These are phyloP conservation scores for Lophura nycthemera DNA, from an alignment of 2,113 vertebrate species.

Conservation along the genomic window DNA sequence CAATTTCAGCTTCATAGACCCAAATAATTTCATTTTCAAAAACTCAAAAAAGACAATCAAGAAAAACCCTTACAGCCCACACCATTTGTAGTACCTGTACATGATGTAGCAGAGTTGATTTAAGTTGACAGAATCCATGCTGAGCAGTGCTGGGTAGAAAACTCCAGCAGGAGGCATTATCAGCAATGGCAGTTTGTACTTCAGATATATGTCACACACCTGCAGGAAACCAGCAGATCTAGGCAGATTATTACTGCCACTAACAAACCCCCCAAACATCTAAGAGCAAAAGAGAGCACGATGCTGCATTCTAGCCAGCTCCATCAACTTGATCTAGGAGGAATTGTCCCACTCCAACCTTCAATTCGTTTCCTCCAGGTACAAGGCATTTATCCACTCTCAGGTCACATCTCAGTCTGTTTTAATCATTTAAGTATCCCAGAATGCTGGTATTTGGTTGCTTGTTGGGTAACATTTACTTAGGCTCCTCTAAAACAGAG, in stretches of 20 bases:
- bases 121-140: slow-evolving; percentile 84
- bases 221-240: slow-evolving; percentile 62
- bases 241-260: neutral
- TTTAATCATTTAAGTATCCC: neutral
- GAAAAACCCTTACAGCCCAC: neutral
- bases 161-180: slow-evolving; percentile 87
- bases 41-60: neutral
- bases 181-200: slow-evolving; percentile 87
- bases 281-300: neutral
- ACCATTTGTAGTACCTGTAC: slow-evolving; percentile 82
- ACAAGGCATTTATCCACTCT: neutral
- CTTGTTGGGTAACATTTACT: neutral
- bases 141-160: slow-evolving; percentile 89
- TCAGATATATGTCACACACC: slow-evolving; percentile 91
- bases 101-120: slow-evolving; percentile 92
- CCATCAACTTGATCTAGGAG: neutral
- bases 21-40: neutral
- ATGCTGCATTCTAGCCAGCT: neutral
- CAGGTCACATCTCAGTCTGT: neutral
- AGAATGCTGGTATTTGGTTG: neutral
- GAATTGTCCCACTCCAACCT: neutral
- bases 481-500: neutral
- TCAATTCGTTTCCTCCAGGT: neutral
- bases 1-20: neutral
- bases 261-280: neutral